Percentiles rank a stretch among this genome's conserved stretches.
These are phyloP conservation scores for Sitophilus oryzae DNA, from an alignment of 1,140 invertebrate genomes.

Conservation along the genomic window DNA sequence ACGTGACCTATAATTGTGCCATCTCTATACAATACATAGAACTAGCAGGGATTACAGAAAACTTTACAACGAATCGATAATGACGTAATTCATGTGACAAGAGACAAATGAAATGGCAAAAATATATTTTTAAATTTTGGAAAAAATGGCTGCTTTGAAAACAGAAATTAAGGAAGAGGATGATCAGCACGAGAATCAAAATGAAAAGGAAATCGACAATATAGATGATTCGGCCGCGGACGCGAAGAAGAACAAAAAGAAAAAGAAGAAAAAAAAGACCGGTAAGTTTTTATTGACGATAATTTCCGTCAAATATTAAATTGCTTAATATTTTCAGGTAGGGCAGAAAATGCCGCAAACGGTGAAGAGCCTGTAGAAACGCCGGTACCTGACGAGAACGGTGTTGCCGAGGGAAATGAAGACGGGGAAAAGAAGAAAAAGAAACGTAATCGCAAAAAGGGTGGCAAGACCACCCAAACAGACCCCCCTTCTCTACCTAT, in stretches of 20 bases:
- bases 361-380: slow-evolving; percentile 4
- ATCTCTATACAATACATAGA: too few relatives aligned
- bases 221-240: slow-evolving; percentile 45
- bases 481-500: slow-evolving; percentile 84
- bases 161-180: slow-evolving; percentile 38
- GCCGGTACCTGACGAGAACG: slow-evolving; percentile 18
- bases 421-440: slow-evolving; percentile 55
- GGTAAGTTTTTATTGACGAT: slow-evolving; percentile 22
- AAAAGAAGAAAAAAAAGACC: slow-evolving; percentile 49
- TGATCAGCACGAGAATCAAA: slow-evolving; percentile 36
- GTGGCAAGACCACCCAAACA: slow-evolving; percentile 58
- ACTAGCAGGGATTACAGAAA: too few relatives aligned
- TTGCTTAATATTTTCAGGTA: slow-evolving; percentile 4
- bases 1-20: too few relatives aligned
- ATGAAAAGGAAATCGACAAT: slow-evolving; percentile 35
- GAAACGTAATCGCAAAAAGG: slow-evolving; percentile 48
- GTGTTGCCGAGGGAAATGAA: slow-evolving; percentile 41
- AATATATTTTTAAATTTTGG: too few relatives aligned
- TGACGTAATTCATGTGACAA: too few relatives aligned
- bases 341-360: not conserved
- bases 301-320: slow-evolving; percentile 1
- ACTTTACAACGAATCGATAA: too few relatives aligned
- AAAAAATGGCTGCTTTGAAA: slow-evolving; percentile 43
- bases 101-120: too few relatives aligned
- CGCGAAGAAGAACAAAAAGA: slow-evolving; percentile 61